A percentile compares a stretch with the other conserved stretches of the same genome.
These are phyloP conservation scores for Chirona hameri DNA, from an alignment of 2,888 invertebrate species.

Conservation along the genomic window DNA sequence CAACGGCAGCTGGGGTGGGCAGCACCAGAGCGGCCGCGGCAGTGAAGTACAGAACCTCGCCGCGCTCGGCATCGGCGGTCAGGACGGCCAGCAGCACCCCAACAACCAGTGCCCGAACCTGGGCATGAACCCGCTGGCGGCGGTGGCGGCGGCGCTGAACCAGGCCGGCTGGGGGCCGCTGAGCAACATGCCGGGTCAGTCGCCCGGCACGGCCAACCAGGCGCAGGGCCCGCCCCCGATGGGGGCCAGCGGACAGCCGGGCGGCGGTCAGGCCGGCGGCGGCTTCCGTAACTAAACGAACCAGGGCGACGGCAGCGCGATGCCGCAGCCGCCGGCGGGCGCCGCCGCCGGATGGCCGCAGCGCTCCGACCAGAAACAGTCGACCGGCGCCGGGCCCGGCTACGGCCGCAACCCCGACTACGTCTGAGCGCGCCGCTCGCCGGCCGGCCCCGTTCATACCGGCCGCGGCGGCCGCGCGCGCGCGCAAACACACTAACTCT, in stretches of 20 bases:
- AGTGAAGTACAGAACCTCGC: constrained; percentile 45
- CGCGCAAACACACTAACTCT: too few species aligned
- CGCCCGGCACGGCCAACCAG: constrained; percentile 54
- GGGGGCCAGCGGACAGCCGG: constrained; percentile 47
- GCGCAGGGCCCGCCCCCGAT: constrained; percentile 53
- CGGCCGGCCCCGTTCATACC: too few species aligned
- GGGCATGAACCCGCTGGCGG: constrained; percentile 51
- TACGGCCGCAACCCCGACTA: too few species aligned
- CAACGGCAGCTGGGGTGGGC: constrained; percentile 45
- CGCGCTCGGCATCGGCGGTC: constrained; percentile 42
- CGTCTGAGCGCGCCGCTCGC: too few species aligned
- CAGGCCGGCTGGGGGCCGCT: constrained; percentile 70
- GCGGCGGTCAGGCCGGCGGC: constrained; percentile 47
- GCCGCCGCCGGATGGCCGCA: constrained; percentile 1
- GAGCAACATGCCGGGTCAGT: constrained; percentile 66
- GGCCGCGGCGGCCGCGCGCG: too few species aligned
- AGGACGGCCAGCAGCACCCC: constrained; percentile 30
- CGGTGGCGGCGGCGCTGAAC: too few species aligned
- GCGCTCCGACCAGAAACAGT: constrained; percentile 12
- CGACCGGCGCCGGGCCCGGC: too few species aligned
- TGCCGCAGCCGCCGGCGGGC: constrained; percentile 12
- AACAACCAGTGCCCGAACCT: constrained; percentile 40
- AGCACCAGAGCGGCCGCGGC: constrained; percentile 37
- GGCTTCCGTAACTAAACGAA: too few species aligned
- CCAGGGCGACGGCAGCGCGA: too few species aligned